Evolutionary conservation across 1,140 invertebrate genomes (phyloP).

Genomic region (Brachionus sp.): DNA sequence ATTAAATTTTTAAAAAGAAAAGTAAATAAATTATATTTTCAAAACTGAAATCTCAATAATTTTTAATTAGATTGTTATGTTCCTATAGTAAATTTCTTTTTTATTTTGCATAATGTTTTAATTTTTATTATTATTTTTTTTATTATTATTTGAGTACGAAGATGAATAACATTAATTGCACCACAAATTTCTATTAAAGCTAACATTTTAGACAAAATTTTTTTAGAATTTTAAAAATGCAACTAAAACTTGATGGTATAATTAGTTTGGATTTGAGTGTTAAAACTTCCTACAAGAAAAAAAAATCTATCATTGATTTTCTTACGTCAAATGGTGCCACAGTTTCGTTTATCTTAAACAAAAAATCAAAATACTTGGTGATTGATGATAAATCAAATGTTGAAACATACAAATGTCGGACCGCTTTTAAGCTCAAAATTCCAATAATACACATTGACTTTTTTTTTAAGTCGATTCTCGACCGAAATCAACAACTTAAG

Average conservation of each 20-base stretch:
- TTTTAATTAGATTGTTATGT: no score
- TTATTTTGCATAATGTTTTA: no score
- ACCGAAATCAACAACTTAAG: constrained; percentile 46
- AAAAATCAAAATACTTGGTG: constrained; percentile 44
- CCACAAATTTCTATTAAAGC: no score
- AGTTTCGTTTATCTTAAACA: constrained; percentile 5
- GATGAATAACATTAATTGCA: no score
- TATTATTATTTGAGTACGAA: no score
- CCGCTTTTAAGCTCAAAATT: constrained; percentile 50
- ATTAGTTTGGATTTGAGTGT: neutral
- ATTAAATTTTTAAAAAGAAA: no score
- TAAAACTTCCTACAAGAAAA: neutral
- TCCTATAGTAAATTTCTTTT: no score
- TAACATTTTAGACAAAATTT: no score
- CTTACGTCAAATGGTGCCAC: neutral
- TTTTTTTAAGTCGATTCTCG: constrained; percentile 50
- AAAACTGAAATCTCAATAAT: no score
- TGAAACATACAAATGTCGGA: constrained; percentile 51
- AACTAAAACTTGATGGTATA: neutral
- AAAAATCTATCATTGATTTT: constrained; percentile 14
- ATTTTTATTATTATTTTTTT: no score
- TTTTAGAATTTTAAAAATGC: no score
- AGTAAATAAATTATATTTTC: no score
- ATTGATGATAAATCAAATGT: constrained; percentile 50
- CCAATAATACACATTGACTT: constrained; percentile 52